A percentile compares a stretch with the other conserved stretches of the same genome.
Conservation (phyloP, 2,888 invertebrate genomes). For the Chesias legatella region DNA sequence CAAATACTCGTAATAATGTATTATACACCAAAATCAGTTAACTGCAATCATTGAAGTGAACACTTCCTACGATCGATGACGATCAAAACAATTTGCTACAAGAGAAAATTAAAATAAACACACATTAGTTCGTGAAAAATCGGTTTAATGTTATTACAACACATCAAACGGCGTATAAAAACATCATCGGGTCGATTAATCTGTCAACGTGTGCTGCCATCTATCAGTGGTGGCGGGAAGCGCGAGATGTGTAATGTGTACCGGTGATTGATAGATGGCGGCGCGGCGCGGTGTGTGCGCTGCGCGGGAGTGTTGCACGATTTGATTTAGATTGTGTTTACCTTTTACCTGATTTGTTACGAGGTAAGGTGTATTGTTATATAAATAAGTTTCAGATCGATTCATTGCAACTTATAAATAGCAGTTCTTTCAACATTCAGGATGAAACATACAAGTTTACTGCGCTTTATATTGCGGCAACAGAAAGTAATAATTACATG, state of each 20-base stretch:
- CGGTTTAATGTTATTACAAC: slow-evolving; percentile 52
- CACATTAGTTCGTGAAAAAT: slow-evolving; percentile 26
- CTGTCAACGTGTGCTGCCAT: slow-evolving; percentile 68
- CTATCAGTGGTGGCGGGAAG: slow-evolving; percentile 57
- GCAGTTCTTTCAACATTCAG: too few relatives aligned
- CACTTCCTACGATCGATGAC: slow-evolving; percentile 12
- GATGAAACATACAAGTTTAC: too few relatives aligned
- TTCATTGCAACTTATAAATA: slow-evolving; percentile 6
- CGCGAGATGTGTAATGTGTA: slow-evolving; percentile 65
- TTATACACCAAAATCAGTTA: too few relatives aligned
- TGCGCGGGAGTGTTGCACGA: slow-evolving; percentile 44
- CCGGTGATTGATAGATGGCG: slow-evolving; percentile 73
- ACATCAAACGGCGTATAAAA: slow-evolving; percentile 63
- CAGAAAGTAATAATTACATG: too few relatives aligned
- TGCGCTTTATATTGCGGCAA: too few relatives aligned
- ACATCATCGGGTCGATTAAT: slow-evolving; percentile 58
- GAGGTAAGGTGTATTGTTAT: slow-evolving; percentile 23
- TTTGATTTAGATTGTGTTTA: slow-evolving; percentile 49
- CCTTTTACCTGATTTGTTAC: slow-evolving; percentile 35
- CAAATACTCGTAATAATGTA: too few relatives aligned
- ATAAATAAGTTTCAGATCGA: slow-evolving; percentile 15
- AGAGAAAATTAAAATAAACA: slow-evolving; percentile 24
- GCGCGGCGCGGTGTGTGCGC: too few relatives aligned
- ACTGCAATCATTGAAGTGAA: too few relatives aligned
- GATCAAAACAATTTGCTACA: slow-evolving; percentile 24